Evolutionary conservation across 2,797 vertebrate species (phyloP), one percentile per base, ranked within the genome.

Genomic region (Scolopax rusticola): DNA sequence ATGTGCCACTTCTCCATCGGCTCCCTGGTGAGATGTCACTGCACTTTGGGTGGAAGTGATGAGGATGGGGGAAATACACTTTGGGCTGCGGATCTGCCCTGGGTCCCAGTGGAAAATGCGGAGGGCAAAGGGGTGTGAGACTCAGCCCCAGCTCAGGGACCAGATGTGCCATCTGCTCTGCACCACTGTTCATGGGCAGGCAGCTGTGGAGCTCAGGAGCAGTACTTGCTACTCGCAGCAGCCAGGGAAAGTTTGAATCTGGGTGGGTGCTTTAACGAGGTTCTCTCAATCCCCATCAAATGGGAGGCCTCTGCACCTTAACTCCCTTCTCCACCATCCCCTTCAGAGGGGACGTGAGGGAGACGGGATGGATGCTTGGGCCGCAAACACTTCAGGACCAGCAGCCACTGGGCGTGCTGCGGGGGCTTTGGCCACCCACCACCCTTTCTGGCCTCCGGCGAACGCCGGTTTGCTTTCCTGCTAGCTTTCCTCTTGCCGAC

Each of bases 311-410:
- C 33, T 27, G 18, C 18, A 33, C 16, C 24, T 6, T 16, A 19
- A 5, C 15, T 57, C 64, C 21, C 7, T 50, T 36, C 77, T 30
- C 24, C 18, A 5, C 11, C 0, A 0, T 25, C n/a, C 18, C 38
- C 14, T 53, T n/a, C 32, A 17, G 65, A 0, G 2, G 36, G 56
- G 36, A 14, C 0, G 1, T 15, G 32, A 51, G 4, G 23, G 73
- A 57, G 56, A 45, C 32, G 45, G 28, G 50, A 38, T 27, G 57
- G 38, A 7, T 7, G 15, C 60, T 17, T 40, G 38, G 30, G 4
- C 32, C 38, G 25, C 28, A 40, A 70, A 43, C 38, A 3, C 32
- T 70, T 69, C 57, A 15, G 48, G 38, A 61, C 27, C 45, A 3
- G 14, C 76, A 47, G 36, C 7, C 14, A 36, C 32, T 60, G 50